Evolutionary conservation across 2,888 invertebrate species (phyloP).

Genomic region (Orthonychiurus folsomi): DNA sequence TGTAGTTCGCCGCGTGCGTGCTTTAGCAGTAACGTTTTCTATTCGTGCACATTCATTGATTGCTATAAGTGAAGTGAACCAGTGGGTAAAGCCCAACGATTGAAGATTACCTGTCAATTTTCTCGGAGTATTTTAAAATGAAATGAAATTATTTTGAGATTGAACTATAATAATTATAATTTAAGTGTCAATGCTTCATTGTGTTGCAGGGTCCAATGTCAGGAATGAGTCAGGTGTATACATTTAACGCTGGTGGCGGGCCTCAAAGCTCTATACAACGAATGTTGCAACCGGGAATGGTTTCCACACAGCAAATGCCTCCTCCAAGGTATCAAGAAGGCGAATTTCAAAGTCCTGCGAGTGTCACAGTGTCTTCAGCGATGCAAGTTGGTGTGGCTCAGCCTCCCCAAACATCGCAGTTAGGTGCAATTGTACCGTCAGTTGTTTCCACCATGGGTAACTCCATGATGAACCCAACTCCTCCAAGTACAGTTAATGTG

Average conservation of each 20-base stretch:
- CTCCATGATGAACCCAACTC: constrained; percentile 32
- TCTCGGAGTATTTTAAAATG: neutral
- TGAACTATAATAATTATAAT: too few relatives aligned
- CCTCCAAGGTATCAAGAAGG: constrained; percentile 61
- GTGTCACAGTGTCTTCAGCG: constrained; percentile 35
- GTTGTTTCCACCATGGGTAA: constrained; percentile 33
- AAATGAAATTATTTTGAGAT: too few relatives aligned
- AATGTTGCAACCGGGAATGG: constrained; percentile 42
- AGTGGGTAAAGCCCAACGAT: too few relatives aligned
- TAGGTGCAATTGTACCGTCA: constrained; percentile 43
- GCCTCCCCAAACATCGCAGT: constrained; percentile 35
- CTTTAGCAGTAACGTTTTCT: too few relatives aligned
- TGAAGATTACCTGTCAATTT: too few relatives aligned
- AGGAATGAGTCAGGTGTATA: constrained; percentile 31
- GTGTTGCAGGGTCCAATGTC: constrained; percentile 24
- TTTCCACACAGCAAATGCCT: constrained; percentile 66
- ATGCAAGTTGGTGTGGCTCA: constrained; percentile 31
- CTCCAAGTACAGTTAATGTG: constrained; percentile 24
- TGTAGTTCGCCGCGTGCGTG: too few relatives aligned
- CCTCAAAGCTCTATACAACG: constrained; percentile 33
- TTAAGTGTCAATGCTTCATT: too few relatives aligned
- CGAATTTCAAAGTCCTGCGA: constrained; percentile 47
- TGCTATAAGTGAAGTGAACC: too few relatives aligned
- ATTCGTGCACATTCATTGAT: too few relatives aligned
- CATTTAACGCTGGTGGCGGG: constrained; percentile 29